phyloP scores from a whole-genome alignment of 2,113 vertebrate species.

The Baryphthengus martii region DNA sequence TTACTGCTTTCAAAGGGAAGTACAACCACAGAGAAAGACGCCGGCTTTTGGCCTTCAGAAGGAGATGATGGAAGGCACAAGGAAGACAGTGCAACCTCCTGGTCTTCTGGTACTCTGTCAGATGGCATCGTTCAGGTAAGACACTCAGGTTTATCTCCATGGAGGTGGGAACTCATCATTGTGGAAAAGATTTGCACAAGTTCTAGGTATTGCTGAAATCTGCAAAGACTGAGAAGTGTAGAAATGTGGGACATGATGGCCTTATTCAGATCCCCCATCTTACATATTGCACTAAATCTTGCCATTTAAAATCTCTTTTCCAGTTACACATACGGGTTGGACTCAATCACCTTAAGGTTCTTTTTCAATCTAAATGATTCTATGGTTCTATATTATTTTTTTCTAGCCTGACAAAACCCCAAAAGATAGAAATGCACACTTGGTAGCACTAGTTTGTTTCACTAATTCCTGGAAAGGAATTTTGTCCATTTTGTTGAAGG shows the following conservation, averaged over 20 bases:
- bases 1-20: conserved; percentile 61
- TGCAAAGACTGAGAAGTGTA: neutral
- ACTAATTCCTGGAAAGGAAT: neutral
- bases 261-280: neutral
- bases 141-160: neutral
- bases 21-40: neutral
- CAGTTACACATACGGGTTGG: neutral
- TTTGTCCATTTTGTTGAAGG: neutral
- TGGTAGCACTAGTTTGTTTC: neutral
- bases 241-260: neutral
- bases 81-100: conserved; percentile 58
- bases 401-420: neutral
- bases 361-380: neutral
- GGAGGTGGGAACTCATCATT: neutral
- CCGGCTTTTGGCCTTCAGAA: neutral
- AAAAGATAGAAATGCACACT: neutral
- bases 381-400: neutral
- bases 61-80: conserved; percentile 2
- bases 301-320: neutral
- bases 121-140: conserved; percentile 40
- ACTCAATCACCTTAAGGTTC: neutral
- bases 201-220: neutral
- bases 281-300: neutral
- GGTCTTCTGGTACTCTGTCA: conserved; percentile 64
- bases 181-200: neutral